phyloP scores from a whole-genome alignment of 2,888 invertebrate genomes.

The Aphidoletes aphidimyza region DNA sequence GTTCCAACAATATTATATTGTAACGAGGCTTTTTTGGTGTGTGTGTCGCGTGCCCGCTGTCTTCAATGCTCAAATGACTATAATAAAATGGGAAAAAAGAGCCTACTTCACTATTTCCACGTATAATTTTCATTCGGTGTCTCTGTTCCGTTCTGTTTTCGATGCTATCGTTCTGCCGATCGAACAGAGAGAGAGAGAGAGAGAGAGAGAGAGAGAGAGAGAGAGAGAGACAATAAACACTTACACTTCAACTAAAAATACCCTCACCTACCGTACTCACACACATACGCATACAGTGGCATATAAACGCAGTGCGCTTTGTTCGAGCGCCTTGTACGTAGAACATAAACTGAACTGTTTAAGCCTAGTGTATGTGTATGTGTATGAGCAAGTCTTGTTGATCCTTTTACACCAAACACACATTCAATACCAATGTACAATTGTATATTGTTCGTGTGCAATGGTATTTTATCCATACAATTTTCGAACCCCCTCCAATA shows the following conservation, averaged over 20 bases:
- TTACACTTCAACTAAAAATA: conserved; percentile 13
- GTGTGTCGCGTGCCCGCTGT: conserved; percentile 58
- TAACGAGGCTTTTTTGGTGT: conserved; percentile 36
- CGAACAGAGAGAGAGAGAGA: too few relatives aligned
- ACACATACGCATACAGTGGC: not conserved
- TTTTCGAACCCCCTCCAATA: conserved; percentile 11
- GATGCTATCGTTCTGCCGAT: not conserved
- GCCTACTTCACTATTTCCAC: conserved; percentile 51
- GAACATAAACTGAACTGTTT: not conserved
- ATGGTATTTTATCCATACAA: not conserved
- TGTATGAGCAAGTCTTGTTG: not conserved
- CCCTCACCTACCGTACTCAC: not conserved
- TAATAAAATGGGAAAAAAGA: conserved; percentile 58
- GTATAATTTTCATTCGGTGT: not conserved
- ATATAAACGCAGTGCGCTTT: too few relatives aligned
- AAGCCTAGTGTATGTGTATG: not conserved
- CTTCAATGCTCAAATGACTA: conserved; percentile 58
- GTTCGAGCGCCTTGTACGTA: not conserved
- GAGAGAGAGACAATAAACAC: not conserved
- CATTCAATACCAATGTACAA: conserved; percentile 2
- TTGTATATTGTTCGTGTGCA: conserved; percentile 15
- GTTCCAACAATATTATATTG: not conserved
- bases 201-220: not conserved
- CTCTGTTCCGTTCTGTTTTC: not conserved
- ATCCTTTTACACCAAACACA: not conserved